These are phyloP conservation scores for Rhagologus leucostigma DNA, from an alignment of 2,113 vertebrate genomes.

Conservation along the genomic window DNA sequence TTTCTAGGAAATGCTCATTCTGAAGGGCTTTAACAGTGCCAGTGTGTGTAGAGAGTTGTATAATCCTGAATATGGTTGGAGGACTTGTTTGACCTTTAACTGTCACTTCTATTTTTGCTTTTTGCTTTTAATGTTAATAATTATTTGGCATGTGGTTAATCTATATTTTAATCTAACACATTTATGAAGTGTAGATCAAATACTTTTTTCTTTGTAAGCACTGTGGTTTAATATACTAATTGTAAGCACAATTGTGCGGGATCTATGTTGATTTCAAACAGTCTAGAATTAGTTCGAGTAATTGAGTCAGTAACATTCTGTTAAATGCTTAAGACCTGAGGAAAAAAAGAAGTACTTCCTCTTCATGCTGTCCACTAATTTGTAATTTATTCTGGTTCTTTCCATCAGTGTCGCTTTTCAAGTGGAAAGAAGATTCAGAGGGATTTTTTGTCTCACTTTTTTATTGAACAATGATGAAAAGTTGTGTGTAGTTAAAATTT, in stretches of 20 bases:
- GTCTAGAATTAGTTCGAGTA: neutral
- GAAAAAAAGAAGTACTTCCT: neutral
- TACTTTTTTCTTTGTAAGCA: neutral
- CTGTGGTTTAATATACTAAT: neutral
- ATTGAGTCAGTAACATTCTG: neutral
- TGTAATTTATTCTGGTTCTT: neutral
- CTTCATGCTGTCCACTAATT: neutral
- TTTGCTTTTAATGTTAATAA: neutral
- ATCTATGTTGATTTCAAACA: neutral
- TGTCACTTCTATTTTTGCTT: slow-evolving; percentile 21
- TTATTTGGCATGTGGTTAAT: neutral
- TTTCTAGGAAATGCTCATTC: slow-evolving; percentile 62
- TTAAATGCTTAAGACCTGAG: neutral
- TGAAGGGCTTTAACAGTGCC: neutral
- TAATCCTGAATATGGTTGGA: neutral
- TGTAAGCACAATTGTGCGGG: neutral
- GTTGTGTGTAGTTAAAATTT: neutral
- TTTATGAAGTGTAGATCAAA: neutral
- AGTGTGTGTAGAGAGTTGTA: neutral
- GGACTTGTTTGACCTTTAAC: slow-evolving; percentile 58
- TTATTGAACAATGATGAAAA: neutral
- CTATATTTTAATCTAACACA: neutral
- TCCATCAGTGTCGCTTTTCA: neutral
- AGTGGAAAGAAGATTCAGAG: neutral
- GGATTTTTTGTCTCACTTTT: neutral